A percentile compares a stretch with the other conserved stretches of the same genome.
Evolutionary conservation across 2,797 vertebrate genomes (phyloP).

Genomic region (Columba guinea): DNA sequence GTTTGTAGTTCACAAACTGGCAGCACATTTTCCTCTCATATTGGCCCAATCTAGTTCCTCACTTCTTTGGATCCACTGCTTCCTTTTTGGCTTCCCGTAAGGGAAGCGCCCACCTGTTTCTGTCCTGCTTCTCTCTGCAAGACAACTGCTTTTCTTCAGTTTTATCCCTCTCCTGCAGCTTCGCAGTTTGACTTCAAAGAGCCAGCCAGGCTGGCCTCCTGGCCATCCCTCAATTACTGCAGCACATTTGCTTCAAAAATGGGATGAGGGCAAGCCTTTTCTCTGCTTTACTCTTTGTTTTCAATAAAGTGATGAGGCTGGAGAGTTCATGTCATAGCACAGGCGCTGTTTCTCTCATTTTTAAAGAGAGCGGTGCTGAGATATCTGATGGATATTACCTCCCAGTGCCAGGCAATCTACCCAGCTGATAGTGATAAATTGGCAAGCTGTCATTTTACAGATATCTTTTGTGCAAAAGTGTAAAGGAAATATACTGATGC

Average conservation of each 20-base stretch:
- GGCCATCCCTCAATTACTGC: neutral
- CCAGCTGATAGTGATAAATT: neutral
- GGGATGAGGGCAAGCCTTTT: neutral
- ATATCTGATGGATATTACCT: neutral
- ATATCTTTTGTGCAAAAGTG: neutral
- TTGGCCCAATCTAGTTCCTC: neutral
- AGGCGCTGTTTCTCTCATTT: neutral
- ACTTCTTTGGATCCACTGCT: constrained; percentile 18
- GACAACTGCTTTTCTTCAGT: neutral
- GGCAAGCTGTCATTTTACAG: neutral
- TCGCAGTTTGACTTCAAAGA: neutral
- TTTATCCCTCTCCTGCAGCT: constrained; percentile 2
- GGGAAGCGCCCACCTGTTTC: neutral
- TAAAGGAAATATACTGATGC: neutral
- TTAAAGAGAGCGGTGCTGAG: neutral
- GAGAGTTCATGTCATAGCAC: neutral
- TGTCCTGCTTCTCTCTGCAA: neutral
- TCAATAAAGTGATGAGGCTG: neutral
- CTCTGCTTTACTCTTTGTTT: neutral
- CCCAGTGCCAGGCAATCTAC: neutral
- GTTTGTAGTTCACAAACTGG: neutral
- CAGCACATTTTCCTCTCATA: neutral
- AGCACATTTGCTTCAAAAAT: neutral
- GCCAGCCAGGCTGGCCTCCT: neutral
- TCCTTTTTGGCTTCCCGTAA: neutral